Base-by-base conservation (phyloP, 2,113 vertebrate species). In the Cinclus cinclus region DNA sequence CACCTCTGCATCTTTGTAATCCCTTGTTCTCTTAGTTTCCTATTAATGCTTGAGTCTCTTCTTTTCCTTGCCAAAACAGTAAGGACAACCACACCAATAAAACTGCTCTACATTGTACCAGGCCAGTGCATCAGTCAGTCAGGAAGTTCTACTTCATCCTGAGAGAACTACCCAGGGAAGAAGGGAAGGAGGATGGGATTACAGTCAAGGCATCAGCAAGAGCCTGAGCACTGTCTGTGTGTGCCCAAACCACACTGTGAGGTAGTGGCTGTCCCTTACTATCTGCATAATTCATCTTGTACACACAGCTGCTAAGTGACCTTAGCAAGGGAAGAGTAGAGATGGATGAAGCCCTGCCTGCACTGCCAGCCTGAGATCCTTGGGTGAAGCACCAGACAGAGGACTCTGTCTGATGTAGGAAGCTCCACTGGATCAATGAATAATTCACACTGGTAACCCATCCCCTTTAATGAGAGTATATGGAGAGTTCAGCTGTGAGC, bases 401-500 rank as follows among this genome's bases (percentile, higher is more conserved):
- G 62, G 44, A 15, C 55, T 31, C 46, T 67, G 56, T 14, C 20
- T 62, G 63, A 39, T 60, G 60, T 2, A 74, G 42, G 71, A 59
- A 77, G 64, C 59, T 70, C 30, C 37, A 25, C 24, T 13, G 69
- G 42, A 77, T 81, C 75, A 56, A 56, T 47, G 50, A 85, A 55
- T 80, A 80, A 90, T 83, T 95, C 89, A 92, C 77, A 39, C 49
- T 74, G 85, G 59, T 47, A 91, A 83, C 42, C 52, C 8, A 0
- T 39, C 37, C 63, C 42, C 35, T 92, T 60, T 74, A 85, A 85
- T 41, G 56, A 79, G 79, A 80, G 37, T 21, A 13, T 52, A 62
- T 3, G 47, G 41, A 67, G 67, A 83, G 71, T 58, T 95, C 83
- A 86, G 46, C 60, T 71, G 75, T 33, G 28, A 94, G 76, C 47